Percentiles rank a stretch among this genome's conserved stretches.
phyloP scores from a whole-genome alignment of 2,888 invertebrate genomes.

The Mechanitis mazaeus region DNA sequence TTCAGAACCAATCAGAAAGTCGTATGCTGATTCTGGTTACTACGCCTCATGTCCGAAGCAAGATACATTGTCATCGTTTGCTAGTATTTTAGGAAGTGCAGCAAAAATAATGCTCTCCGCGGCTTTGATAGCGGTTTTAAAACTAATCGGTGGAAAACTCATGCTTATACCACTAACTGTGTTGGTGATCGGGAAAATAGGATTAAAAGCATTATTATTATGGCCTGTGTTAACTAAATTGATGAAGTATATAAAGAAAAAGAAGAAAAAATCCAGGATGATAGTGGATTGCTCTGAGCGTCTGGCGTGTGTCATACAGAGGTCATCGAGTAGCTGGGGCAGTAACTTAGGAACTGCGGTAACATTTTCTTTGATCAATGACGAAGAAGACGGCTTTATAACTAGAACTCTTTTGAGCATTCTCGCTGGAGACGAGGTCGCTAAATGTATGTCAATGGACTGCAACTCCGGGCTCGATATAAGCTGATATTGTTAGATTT shows the following conservation, averaged over 20 bases:
- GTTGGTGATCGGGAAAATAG: slow-evolving; percentile 59
- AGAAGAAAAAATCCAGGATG: slow-evolving; percentile 53
- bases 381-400: slow-evolving; percentile 57
- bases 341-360: slow-evolving; percentile 61
- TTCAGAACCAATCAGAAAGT: slow-evolving; percentile 56
- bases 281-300: slow-evolving; percentile 63
- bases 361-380: slow-evolving; percentile 63
- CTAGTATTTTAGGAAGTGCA: slow-evolving; percentile 62
- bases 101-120: slow-evolving; percentile 70
- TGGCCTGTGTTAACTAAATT: slow-evolving; percentile 70
- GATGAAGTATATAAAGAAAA: slow-evolving; percentile 65
- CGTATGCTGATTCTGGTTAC: slow-evolving; percentile 50
- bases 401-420: slow-evolving; percentile 61
- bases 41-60: slow-evolving; percentile 57
- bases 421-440: slow-evolving; percentile 65
- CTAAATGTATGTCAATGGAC: slow-evolving; percentile 68
- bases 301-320: slow-evolving; percentile 61
- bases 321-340: slow-evolving; percentile 49
- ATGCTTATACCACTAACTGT: slow-evolving; percentile 59
- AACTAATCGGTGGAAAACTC: slow-evolving; percentile 61
- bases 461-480: slow-evolving; percentile 67
- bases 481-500: slow-evolving; percentile 50
- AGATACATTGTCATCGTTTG: slow-evolving; percentile 59
- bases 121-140: slow-evolving; percentile 59
- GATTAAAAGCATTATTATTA: slow-evolving; percentile 59